These are phyloP conservation scores for Catocala nupta DNA, from an alignment of 2,888 invertebrate genomes.

Conservation along the genomic window DNA sequence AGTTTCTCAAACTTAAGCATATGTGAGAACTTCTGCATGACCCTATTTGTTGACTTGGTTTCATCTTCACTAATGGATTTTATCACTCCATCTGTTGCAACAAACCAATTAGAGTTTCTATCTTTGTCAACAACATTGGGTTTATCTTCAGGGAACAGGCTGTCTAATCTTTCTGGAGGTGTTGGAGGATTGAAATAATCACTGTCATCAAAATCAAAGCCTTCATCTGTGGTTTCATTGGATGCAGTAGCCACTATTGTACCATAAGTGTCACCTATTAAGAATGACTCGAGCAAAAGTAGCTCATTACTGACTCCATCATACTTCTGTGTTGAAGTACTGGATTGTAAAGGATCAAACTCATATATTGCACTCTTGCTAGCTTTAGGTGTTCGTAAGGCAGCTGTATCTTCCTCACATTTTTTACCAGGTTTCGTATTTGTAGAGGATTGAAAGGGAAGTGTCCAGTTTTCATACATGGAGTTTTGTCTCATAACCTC, in stretches of 20 bases:
- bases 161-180: constrained; percentile 89
- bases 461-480: constrained; percentile 78
- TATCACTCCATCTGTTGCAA: constrained; percentile 52
- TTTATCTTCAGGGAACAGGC: constrained; percentile 80
- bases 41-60: constrained; percentile 63
- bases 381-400: constrained; percentile 48
- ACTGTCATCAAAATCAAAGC: constrained; percentile 71
- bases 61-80: constrained; percentile 57
- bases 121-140: constrained; percentile 63
- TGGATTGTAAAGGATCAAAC: constrained; percentile 89
- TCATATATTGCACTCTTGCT: constrained; percentile 90
- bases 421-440: constrained; percentile 27
- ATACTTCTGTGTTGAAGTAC: constrained; percentile 60
- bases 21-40: constrained; percentile 76
- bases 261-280: constrained; percentile 90
- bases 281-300: constrained; percentile 89
- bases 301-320: constrained; percentile 88
- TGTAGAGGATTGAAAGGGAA: constrained; percentile 58
- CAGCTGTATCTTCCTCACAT: background rate
- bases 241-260: constrained; percentile 84
- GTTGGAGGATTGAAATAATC: constrained; percentile 87
- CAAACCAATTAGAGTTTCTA: constrained; percentile 80
- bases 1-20: constrained; percentile 84
- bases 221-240: constrained; percentile 74
- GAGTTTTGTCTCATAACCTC: constrained; percentile 75